phyloP scores from a whole-genome alignment of 2,888 invertebrate species.

The Aproaerema taeniolella region DNA sequence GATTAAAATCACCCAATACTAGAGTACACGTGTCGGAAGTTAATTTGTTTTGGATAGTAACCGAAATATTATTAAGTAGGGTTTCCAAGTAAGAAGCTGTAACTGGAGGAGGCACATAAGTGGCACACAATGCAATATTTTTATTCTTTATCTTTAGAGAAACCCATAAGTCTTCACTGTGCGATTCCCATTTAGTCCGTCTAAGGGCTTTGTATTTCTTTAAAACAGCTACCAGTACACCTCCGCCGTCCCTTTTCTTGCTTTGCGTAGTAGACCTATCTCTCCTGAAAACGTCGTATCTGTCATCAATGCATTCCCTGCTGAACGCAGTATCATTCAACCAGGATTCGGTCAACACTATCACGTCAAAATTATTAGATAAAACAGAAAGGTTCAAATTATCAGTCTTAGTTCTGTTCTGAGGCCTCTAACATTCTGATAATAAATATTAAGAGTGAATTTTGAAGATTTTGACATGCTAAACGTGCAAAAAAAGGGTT shows the following conservation, averaged over 20 bases:
- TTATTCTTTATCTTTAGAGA: not conserved
- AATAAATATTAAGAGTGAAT: no score
- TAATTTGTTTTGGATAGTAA: no score
- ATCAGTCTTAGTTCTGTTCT: conserved; percentile 1
- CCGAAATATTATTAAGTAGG: no score
- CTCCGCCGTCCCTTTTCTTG: not conserved
- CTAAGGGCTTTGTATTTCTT: not conserved
- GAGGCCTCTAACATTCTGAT: conserved; percentile 4
- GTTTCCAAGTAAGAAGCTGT: no score
- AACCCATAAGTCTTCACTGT: not conserved
- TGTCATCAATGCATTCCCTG: not conserved
- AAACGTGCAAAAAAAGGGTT: no score
- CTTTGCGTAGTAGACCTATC: not conserved
- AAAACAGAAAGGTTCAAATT: not conserved
- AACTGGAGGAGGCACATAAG: no score
- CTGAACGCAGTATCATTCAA: not conserved
- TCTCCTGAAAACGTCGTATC: not conserved
- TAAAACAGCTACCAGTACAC: not conserved
- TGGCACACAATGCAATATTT: no score
- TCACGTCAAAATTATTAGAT: not conserved
- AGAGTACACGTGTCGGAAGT: no score
- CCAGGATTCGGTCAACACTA: not conserved
- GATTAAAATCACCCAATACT: no score
- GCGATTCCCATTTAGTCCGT: not conserved
- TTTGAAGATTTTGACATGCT: no score